phyloP scores from a whole-genome alignment of 2,888 invertebrate genomes.

The Eumacrocentrus americanus region DNA sequence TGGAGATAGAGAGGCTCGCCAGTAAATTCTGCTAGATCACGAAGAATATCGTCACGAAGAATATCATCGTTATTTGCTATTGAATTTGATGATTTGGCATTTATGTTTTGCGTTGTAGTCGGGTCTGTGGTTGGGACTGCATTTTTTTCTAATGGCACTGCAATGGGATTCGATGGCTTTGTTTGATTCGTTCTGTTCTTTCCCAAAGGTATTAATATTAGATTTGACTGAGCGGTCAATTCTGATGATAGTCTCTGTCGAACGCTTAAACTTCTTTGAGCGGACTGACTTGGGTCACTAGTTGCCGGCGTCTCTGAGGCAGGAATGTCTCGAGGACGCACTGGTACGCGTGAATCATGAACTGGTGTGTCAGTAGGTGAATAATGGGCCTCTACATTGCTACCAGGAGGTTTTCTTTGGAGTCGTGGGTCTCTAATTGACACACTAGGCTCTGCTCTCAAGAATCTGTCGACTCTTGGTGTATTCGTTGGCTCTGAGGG shows the following conservation, averaged over 20 bases:
- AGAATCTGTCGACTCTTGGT: conserved; percentile 13
- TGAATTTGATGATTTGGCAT: not conserved
- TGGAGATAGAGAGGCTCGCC: conserved; percentile 50
- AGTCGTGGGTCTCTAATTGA: not conserved
- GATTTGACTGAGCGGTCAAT: not conserved
- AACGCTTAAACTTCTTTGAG: no score
- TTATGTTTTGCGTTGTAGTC: not conserved
- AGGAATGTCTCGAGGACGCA: conserved; percentile 26
- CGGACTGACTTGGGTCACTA: not conserved
- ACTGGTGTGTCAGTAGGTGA: conserved; percentile 50
- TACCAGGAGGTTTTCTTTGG: not conserved
- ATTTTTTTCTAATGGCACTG: not conserved
- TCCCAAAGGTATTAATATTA: not conserved
- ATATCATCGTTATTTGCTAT: conserved; percentile 7
- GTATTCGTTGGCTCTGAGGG: conserved; percentile 35
- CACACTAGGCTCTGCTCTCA: not conserved
- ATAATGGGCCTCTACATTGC: conserved; percentile 44
- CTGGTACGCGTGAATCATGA: conserved; percentile 44
- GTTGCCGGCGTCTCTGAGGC: not conserved
- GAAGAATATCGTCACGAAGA: conserved; percentile 6
- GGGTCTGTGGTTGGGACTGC: not conserved
- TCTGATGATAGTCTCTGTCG: not conserved
- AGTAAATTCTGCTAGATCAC: not conserved
- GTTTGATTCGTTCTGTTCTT: no score
- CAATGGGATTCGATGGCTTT: not conserved